Evolutionary conservation across 2,113 vertebrate genomes (phyloP), one percentile per base, ranked within the genome.

Genomic region (Pantherophis guttatus): DNA sequence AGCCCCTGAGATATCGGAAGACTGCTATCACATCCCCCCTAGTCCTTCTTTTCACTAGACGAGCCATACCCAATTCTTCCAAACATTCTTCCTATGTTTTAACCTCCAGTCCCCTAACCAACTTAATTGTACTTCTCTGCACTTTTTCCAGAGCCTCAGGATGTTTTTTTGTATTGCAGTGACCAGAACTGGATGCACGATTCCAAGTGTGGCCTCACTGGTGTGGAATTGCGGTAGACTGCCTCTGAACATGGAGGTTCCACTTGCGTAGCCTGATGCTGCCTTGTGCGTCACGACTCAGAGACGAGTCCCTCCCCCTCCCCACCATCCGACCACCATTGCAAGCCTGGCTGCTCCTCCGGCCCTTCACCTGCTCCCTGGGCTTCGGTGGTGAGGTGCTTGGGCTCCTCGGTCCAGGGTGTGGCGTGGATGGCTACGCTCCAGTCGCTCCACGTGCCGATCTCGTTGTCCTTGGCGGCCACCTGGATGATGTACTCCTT

Each of bases 401-500:
- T 97, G 7, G 98, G 98, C 90, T 99, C 98, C 94, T 99, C 99
- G 0, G 98, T 99, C 99, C 99, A 99, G 92, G 99, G 99, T 0
- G 99, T 99, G 92, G 99, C 99, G 0, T 99, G 99, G 17, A 99
- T 98, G 0, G 99, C 99, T 92, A 99, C 98, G 0, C 99, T 99
- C 99, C 99, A 99, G 97, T 99, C 99, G 2, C 99, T 99, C 99
- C 99, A 99, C 0, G 99, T 99, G 94, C 99, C 99, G 0, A 99
- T 99, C 96, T 99, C 99, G 0, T 98, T 99, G 98, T 99, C 99
- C 96, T 99, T 99, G 95, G 99, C 99, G 0, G 99, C 99, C 93
- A 99, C 98, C 96, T 99, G 99, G 97, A 99, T 99, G 97, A 99
- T 99, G 97, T 99, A 99, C 65, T 99, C 99, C 96, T 99, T 99